Evolutionary conservation across 2,888 invertebrate species (phyloP).

Genomic region (Notocelia uddmanniana): DNA sequence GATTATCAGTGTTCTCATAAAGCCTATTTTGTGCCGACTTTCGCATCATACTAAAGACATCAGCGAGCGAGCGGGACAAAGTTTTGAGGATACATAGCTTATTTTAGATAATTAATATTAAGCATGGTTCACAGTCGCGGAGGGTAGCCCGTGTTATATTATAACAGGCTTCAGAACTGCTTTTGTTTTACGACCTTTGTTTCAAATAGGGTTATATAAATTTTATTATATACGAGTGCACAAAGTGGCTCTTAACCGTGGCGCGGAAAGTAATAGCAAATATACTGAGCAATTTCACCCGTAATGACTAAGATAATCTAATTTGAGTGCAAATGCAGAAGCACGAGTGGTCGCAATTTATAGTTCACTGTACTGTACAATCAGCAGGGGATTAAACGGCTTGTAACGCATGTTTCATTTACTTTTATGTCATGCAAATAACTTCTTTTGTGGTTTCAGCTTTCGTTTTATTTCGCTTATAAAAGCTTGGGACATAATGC

Average conservation of each 20-base stretch:
- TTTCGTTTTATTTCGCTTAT: neutral
- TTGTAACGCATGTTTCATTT: neutral
- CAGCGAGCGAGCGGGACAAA: too few relatives aligned
- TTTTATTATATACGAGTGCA: conserved; percentile 25
- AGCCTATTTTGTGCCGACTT: too few relatives aligned
- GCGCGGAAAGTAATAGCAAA: neutral
- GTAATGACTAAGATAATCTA: conserved; percentile 16
- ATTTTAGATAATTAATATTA: too few relatives aligned
- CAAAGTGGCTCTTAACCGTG: conserved; percentile 23
- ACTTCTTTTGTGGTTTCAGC: conserved; percentile 3
- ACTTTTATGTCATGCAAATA: neutral
- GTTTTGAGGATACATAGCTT: too few relatives aligned
- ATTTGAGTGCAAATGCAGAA: conserved; percentile 13
- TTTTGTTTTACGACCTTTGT: conserved; percentile 36
- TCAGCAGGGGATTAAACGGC: neutral
- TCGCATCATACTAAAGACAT: too few relatives aligned
- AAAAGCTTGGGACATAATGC: too few relatives aligned
- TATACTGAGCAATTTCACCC: neutral
- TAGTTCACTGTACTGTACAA: neutral
- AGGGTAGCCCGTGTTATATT: neutral
- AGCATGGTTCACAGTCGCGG: neutral
- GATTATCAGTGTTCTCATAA: too few relatives aligned
- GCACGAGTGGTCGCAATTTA: conserved; percentile 7
- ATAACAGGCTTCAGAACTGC: conserved; percentile 15
- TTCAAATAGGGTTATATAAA: conserved; percentile 24